Conservation (phyloP, 2,888 invertebrate genomes). For the Lacanobia oleracea region DNA sequence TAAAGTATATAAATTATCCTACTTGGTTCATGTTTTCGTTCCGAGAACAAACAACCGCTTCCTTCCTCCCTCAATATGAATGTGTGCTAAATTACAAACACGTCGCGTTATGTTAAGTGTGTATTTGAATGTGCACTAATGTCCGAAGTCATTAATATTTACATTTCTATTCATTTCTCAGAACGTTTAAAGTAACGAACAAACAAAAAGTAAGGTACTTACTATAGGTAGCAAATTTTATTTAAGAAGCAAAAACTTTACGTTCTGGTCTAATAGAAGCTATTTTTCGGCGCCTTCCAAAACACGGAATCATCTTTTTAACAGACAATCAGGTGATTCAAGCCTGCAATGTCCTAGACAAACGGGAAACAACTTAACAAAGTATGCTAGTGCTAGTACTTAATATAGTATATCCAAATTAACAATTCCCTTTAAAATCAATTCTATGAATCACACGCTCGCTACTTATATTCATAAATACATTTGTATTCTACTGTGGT, state of each 20-base stretch:
- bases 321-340: no score
- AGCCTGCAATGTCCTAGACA: no score
- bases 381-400: no score
- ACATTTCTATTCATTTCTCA: slow-evolving; percentile 44
- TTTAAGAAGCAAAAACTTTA: background rate
- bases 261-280: background rate
- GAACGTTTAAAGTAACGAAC: slow-evolving; percentile 32
- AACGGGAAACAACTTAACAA: no score
- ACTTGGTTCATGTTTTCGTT: slow-evolving; percentile 7
- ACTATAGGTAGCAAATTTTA: slow-evolving; percentile 3
- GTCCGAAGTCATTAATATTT: slow-evolving; percentile 57
- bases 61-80: background rate
- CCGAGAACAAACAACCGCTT: background rate
- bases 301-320: no score
- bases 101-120: slow-evolving; percentile 22
- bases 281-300: no score
- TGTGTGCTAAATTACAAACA: slow-evolving; percentile 18
- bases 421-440: no score
- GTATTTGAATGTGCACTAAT: slow-evolving; percentile 54
- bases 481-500: background rate
- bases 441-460: no score
- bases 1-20: background rate
- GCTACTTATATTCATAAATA: no score
- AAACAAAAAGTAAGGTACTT: slow-evolving; percentile 11
- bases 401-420: no score